Evolutionary conservation across 2,888 invertebrate genomes (phyloP), one percentile per base, ranked within the genome.

Genomic region (Macrostomum cliftonense): DNA sequence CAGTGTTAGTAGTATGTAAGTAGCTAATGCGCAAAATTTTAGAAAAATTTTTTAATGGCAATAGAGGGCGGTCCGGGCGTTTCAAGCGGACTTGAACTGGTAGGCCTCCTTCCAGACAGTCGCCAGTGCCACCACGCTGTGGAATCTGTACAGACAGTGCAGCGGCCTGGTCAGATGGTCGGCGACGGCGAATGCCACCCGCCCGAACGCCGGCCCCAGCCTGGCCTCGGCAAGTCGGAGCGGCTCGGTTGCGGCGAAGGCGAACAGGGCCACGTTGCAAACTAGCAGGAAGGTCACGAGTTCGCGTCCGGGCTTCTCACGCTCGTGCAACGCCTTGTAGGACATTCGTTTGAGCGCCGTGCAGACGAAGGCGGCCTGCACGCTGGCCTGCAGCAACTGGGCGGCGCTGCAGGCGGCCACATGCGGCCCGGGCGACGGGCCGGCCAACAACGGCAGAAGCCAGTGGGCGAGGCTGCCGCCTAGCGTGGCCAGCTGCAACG

Each of bases 71-170:
- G n/a, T n/a, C n/a, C n/a, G n/a, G n/a, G n/a, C n/a, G 28, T 28
- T 4, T 28, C 28, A 28, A 9, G 36, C 37, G n/a, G 46, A 39
- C 38, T 60, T 61, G n/a, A 61, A 53, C 54, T 89, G 89, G 70
- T 89, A 91, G 9, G 88, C 86, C 57, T 83, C 77, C 71, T 89
- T 89, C 91, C 89, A 91, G 61, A 91, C 86, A 71, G 89, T 89
- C 68, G 88, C 88, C 51, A 91, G 75, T 65, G 89, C 89, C 1
- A 91, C 88, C 0, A 89, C 58, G 42, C 87, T 87, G 67, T 89
- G 89, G 71, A 89, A 89, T 52, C 88, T 77, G 72, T 88, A 89
- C 78, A 89, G 89, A 68, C 89, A 89, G 76, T 86, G 87, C 58
- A 91, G 78, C 39, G 91, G 91, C 57, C 89, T 76, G 59, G 87